phyloP scores from a whole-genome alignment of 2,797 vertebrate genomes.

The Hemibagrus guttatus region DNA sequence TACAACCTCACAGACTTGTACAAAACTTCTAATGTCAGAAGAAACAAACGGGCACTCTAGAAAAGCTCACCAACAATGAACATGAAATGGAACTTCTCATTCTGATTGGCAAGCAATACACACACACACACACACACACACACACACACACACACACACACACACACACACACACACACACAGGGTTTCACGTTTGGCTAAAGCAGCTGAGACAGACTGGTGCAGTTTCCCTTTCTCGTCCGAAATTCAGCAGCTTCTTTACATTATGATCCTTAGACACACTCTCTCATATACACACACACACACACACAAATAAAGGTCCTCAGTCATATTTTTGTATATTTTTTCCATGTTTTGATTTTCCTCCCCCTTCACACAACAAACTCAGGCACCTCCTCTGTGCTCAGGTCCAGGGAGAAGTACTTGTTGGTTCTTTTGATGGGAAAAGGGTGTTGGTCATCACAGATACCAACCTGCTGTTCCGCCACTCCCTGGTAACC shows the following conservation, averaged over 20 bases:
- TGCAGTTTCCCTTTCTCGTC: slow-evolving; percentile 33
- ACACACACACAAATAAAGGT: slow-evolving; percentile 5
- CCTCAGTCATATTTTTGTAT: slow-evolving; percentile 20
- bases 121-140: not conserved
- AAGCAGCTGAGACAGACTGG: slow-evolving; percentile 31
- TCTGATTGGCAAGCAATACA: slow-evolving; percentile 21
- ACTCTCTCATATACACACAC: not conserved
- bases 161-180: not conserved
- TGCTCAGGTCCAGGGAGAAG: slow-evolving; percentile 93
- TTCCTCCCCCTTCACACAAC: slow-evolving; percentile 80
- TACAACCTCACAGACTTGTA: not conserved
- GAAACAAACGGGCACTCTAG: not conserved
- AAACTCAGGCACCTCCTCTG: slow-evolving; percentile 93
- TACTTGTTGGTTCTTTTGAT: slow-evolving; percentile 98
- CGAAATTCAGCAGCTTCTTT: slow-evolving; percentile 37
- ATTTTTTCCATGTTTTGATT: slow-evolving; percentile 27
- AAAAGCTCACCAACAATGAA: slow-evolving; percentile 32
- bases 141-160: not conserved
- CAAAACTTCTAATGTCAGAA: slow-evolving; percentile 4
- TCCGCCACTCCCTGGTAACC: slow-evolving; percentile 87
- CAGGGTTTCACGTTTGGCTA: not conserved
- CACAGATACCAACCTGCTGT: slow-evolving; percentile 84
- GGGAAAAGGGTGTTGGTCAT: slow-evolving; percentile 80
- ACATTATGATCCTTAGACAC: slow-evolving; percentile 13
- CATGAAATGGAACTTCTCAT: slow-evolving; percentile 19